A percentile compares a stretch with the other conserved stretches of the same genome.
These are phyloP conservation scores for Tholera decimalis DNA, from an alignment of 2,888 invertebrate genomes.

Conservation along the genomic window DNA sequence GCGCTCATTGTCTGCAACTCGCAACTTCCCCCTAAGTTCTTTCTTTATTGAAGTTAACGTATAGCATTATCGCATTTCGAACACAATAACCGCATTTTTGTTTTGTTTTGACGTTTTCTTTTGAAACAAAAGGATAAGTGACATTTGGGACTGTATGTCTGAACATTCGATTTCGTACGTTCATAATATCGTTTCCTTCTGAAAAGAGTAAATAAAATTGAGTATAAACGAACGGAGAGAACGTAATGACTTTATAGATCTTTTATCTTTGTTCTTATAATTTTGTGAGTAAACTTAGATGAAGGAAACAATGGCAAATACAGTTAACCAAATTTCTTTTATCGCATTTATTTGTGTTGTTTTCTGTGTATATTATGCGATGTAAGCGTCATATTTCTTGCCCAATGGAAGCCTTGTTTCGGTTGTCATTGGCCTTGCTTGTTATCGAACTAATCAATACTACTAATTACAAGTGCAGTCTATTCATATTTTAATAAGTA, in stretches of 20 bases:
- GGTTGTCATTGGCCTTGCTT: neutral
- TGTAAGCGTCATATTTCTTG: slow-evolving; percentile 58
- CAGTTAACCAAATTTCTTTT: slow-evolving; percentile 77
- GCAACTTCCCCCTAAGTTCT: slow-evolving; percentile 47
- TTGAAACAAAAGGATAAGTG: slow-evolving; percentile 3
- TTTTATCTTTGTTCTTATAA: slow-evolving; percentile 67
- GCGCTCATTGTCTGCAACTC: slow-evolving; percentile 67
- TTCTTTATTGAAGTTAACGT: slow-evolving; percentile 57
- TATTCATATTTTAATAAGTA: neutral
- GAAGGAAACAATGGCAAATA: slow-evolving; percentile 71
- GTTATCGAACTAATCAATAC: slow-evolving; percentile 1
- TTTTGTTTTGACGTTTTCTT: slow-evolving; percentile 31
- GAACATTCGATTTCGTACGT: slow-evolving; percentile 60
- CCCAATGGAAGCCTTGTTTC: slow-evolving; percentile 50
- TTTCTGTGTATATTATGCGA: slow-evolving; percentile 68
- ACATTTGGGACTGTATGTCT: slow-evolving; percentile 26
- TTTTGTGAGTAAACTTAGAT: slow-evolving; percentile 64
- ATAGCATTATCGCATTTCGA: slow-evolving; percentile 46
- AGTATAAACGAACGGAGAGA: slow-evolving; percentile 64
- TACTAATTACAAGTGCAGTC: neutral
- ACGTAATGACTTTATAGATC: slow-evolving; percentile 62
- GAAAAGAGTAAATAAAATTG: slow-evolving; percentile 66
- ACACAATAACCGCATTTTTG: slow-evolving; percentile 52
- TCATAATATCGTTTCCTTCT: slow-evolving; percentile 68
- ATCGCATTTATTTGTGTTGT: slow-evolving; percentile 73